These are phyloP conservation scores for Monodelphis domestica DNA, from an alignment of 2,797 vertebrate species.

Conservation along the genomic window DNA sequence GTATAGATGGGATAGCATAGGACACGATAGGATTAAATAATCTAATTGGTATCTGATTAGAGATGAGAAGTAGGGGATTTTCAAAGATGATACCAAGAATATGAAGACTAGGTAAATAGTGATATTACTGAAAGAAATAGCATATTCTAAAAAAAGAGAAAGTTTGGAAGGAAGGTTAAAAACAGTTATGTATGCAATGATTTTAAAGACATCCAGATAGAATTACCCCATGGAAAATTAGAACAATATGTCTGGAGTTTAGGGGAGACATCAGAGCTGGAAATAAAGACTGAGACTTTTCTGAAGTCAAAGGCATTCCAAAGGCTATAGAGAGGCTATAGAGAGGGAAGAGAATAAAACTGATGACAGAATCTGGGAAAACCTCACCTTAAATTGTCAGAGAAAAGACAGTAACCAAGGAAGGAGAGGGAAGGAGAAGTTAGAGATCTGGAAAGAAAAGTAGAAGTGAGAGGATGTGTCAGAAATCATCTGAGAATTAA, in stretches of 20 bases:
- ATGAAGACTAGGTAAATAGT: too few species aligned
- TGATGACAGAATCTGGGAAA: background rate
- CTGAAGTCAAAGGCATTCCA: background rate
- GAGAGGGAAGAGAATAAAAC: background rate
- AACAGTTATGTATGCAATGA: background rate
- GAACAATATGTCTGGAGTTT: background rate
- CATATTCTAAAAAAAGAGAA: too few species aligned
- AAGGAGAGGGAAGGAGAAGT: background rate
- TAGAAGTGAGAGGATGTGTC: background rate
- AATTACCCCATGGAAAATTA: background rate
- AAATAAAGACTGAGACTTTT: background rate
- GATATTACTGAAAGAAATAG: too few species aligned
- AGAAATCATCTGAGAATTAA: background rate
- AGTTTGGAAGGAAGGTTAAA: background rate
- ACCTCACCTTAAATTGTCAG: background rate
- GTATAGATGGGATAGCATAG: too few species aligned
- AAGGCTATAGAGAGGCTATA: background rate
- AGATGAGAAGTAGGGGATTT: too few species aligned
- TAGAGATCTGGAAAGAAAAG: background rate
- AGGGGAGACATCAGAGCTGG: too few species aligned
- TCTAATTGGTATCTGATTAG: too few species aligned
- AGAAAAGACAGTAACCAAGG: background rate
- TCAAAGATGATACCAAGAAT: too few species aligned
- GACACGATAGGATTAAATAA: too few species aligned
- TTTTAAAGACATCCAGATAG: background rate